Conservation (phyloP, 2,888 invertebrate genomes). For the Clostera curtula region DNA sequence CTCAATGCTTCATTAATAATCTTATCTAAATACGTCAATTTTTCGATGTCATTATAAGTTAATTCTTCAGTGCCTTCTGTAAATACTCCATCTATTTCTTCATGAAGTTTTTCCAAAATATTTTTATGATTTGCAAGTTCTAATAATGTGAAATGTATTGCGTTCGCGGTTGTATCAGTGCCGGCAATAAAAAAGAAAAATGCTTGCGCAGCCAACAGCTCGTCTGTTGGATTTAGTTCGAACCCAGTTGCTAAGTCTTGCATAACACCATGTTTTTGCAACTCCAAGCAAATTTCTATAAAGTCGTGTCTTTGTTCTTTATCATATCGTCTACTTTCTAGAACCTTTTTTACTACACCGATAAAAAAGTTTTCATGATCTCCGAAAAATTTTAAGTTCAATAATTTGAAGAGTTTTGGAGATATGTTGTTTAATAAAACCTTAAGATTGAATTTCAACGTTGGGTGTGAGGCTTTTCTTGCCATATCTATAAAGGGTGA, state of each 20-base stretch:
- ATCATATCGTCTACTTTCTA: conserved; percentile 29
- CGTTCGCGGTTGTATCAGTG: conserved; percentile 52
- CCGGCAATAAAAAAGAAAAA: conserved; percentile 65
- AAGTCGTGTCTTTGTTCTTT: conserved; percentile 36
- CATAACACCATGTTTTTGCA: conserved; percentile 42
- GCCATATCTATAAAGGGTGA: conserved; percentile 46
- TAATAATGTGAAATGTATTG: conserved; percentile 47
- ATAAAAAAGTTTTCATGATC: conserved; percentile 45
- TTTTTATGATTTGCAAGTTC: conserved; percentile 46
- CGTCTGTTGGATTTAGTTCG: conserved; percentile 38
- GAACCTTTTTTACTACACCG: conserved; percentile 37
- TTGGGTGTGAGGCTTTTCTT: conserved; percentile 29
- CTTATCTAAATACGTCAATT: conserved; percentile 52
- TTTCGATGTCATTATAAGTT: conserved; percentile 38
- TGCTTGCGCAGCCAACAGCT: conserved; percentile 53
- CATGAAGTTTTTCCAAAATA: conserved; percentile 40
- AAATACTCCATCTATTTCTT: conserved; percentile 49
- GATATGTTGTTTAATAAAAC: conserved; percentile 23
- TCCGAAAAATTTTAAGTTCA: conserved; percentile 38
- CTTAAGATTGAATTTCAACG: conserved; percentile 21
- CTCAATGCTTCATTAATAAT: conserved; percentile 46
- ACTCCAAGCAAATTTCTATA: conserved; percentile 41
- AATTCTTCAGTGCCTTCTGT: conserved; percentile 28
- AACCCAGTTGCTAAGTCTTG: conserved; percentile 35
- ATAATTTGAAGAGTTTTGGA: conserved; percentile 29